Percentiles rank a stretch among this genome's conserved stretches.
Evolutionary conservation across 2,113 vertebrate species (phyloP).

Genomic region (Daubentonia madagascariensis): DNA sequence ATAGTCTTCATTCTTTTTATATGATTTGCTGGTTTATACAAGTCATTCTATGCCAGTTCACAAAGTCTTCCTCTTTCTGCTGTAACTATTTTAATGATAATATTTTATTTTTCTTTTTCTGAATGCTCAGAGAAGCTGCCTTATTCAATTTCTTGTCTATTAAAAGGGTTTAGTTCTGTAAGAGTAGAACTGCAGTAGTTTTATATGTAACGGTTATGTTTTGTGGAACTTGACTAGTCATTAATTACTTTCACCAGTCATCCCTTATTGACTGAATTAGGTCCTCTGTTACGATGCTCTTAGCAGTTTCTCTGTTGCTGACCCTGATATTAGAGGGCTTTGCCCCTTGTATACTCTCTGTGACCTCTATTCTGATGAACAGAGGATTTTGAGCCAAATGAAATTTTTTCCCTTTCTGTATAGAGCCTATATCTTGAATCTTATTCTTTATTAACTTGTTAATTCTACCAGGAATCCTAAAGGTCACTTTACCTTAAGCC

Average conservation of each 20-base stretch:
- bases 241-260: not conserved
- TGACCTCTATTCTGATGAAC: not conserved
- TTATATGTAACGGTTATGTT: not conserved
- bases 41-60: not conserved
- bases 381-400: not conserved
- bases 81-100: not conserved
- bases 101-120: not conserved
- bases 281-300: not conserved
- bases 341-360: fast-evolving
- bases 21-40: slow-evolving; percentile 34
- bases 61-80: slow-evolving; percentile 15
- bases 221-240: not conserved
- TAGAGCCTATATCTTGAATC: not conserved
- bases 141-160: not conserved
- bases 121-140: not conserved
- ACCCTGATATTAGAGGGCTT: not conserved
- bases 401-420: not conserved
- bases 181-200: not conserved
- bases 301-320: not conserved
- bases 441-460: not conserved
- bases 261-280: not conserved
- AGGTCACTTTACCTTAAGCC: not conserved
- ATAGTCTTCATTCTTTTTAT: slow-evolving; percentile 44
- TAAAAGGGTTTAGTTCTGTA: slow-evolving; percentile 5
- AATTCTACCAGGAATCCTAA: not conserved